Base-by-base conservation (phyloP, 2,113 vertebrate genomes). In the Capricornis sumatraensis region DNA sequence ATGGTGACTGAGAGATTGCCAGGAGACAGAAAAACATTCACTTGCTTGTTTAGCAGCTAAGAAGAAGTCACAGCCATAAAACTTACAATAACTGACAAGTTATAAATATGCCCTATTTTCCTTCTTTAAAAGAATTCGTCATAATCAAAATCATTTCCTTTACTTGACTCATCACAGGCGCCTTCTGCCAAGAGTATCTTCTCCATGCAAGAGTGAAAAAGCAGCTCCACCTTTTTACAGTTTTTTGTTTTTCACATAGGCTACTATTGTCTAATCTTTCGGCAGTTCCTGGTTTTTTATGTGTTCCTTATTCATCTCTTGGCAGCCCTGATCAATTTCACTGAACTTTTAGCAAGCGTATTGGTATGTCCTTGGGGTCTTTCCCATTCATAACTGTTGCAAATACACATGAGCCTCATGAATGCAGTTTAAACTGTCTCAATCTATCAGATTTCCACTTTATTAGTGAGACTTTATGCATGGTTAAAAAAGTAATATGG, bases 71-170 rank as follows among this genome's bases (percentile, higher is more conserved):
- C 23, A 91, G 84, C 36, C 76, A 87, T 74, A 97, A 94, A 95
- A 93, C 10, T 58, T 53, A 93, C 45, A 87, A 91, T 81, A 89
- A 89, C 91, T 89, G 78, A 95, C 62, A 96, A 94, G 78, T 95
- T 96, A 82, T 97, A 95, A 88, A 79, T 55, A 94, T 60, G 27
- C 52, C 45, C 10, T 23, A 40, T 91, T 97, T 94, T 87, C n/a
- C n/a, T 40, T 89, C 43, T 94, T 74, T 92, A 62, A 25, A 4
- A 50, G 58, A 95, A 55, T 57, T 81, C 45, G 67, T 78, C 78
- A 50, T 28, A 87, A 92, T 94, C 36, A 89, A 64, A 96, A 96
- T 14, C n/a, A 95, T 90, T 89, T 94, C 78, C 74, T 87, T 95
- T 67, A 85, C 81, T 92, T 96, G 74, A 95, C 71, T 96, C 55